Evolutionary conservation across 2,113 vertebrate genomes (phyloP).

Genomic region (Otis tarda): DNA sequence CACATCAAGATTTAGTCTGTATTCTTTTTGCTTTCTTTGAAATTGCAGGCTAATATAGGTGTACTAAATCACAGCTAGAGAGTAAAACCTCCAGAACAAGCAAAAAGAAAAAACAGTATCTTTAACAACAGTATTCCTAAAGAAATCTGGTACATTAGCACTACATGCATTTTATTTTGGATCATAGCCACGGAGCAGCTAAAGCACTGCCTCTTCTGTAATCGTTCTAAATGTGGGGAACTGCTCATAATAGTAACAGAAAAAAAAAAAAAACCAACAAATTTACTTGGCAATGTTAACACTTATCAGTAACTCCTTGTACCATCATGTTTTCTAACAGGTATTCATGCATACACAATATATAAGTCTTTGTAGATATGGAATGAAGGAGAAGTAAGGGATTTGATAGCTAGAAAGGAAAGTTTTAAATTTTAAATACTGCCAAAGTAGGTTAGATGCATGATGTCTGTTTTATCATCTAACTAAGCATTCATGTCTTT

Average conservation of each 20-base stretch:
- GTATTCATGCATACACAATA: conserved; percentile 49
- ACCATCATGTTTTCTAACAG: neutral
- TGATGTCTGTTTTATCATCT: conserved; percentile 36
- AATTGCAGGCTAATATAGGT: neutral
- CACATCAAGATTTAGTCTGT: conserved; percentile 6
- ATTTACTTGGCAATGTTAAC: conserved; percentile 19
- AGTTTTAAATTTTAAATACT: conserved; percentile 61
- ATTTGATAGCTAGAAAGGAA: conserved; percentile 31
- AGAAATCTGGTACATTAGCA: neutral
- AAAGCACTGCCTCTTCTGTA: neutral
- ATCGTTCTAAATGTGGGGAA: conserved; percentile 9
- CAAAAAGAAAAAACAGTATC: neutral
- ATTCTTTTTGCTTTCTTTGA: neutral
- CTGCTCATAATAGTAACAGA: neutral
- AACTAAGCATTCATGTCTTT: conserved; percentile 25
- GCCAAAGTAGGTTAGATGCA: conserved; percentile 43
- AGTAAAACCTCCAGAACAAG: neutral
- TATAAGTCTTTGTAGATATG: conserved; percentile 34
- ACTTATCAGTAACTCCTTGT: neutral
- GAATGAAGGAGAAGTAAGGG: conserved; percentile 9
- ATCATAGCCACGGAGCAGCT: neutral
- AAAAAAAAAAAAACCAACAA: neutral
- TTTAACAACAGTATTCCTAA: neutral
- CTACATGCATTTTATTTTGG: conserved; percentile 1
- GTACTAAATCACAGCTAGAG: conserved; percentile 29